Percentiles rank a stretch among this genome's conserved stretches.
Conservation (phyloP, 2,888 invertebrate species). For the Proisotoma minuta region DNA sequence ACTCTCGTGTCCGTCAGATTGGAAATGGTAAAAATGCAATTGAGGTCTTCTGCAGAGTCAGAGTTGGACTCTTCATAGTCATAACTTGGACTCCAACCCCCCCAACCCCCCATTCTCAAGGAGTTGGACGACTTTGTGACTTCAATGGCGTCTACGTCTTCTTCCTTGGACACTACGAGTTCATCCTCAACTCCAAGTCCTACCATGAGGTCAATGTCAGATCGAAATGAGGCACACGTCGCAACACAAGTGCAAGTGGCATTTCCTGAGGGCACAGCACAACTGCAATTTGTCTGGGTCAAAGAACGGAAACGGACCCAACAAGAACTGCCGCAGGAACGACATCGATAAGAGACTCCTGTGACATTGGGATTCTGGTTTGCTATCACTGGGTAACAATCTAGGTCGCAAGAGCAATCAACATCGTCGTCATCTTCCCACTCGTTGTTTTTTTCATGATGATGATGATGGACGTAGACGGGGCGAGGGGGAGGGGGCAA, state of each 20-base stretch:
- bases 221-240: constrained; percentile 34
- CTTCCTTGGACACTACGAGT: not conserved
- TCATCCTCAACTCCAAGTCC: too few relatives aligned
- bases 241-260: constrained; percentile 32
- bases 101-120: not conserved
- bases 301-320: constrained; percentile 11
- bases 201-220: not conserved
- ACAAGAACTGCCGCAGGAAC: constrained; percentile 31
- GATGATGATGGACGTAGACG: constrained; percentile 15
- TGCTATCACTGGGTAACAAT: constrained; percentile 26
- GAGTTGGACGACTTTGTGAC: not conserved
- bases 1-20: constrained; percentile 29
- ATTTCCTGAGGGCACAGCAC: constrained; percentile 30
- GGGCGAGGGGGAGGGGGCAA: not conserved
- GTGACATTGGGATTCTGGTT: constrained; percentile 21
- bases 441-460: not conserved
- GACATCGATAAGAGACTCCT: constrained; percentile 14
- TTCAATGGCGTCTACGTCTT: not conserved
- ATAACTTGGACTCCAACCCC: not conserved
- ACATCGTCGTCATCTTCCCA: constrained; percentile 22
- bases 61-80: constrained; percentile 13
- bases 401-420: constrained; percentile 35
- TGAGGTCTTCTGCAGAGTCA: constrained; percentile 19
- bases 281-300: constrained; percentile 22
- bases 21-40: constrained; percentile 33